Conservation (phyloP, 2,888 invertebrate species). For the Pristionchus japonicus region DNA sequence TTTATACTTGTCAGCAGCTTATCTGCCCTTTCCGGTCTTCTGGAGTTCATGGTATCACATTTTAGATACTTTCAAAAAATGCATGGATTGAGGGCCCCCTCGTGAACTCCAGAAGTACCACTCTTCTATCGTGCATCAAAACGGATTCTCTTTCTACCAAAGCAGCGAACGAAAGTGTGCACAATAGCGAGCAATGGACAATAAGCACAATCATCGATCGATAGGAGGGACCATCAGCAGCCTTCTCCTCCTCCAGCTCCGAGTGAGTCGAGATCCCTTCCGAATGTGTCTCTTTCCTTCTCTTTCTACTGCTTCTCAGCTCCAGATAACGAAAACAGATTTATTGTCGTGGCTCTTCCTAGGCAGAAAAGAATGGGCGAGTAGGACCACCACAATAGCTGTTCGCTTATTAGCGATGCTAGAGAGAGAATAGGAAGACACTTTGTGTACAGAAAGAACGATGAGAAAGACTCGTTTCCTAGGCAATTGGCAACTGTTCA, state of each 20-base stretch:
- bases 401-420: neutral
- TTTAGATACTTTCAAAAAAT: no score
- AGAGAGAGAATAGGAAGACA: neutral
- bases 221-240: neutral
- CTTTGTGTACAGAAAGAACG: constrained; percentile 10
- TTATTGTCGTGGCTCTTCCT: constrained; percentile 4
- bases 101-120: neutral
- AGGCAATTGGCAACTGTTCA: neutral
- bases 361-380: neutral
- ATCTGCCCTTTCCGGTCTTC: no score
- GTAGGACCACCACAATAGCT: neutral
- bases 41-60: no score
- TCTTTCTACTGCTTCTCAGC: neutral
- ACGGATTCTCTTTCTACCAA: neutral
- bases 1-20: no score
- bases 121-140: neutral
- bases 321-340: constrained; percentile 3
- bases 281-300: neutral
- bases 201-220: neutral
- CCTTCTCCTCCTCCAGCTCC: neutral
- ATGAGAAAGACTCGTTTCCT: constrained; percentile 22
- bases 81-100: no score
- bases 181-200: neutral
- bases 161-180: neutral
- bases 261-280: neutral